phyloP scores from a whole-genome alignment of 2,113 vertebrate genomes.

The Anser cygnoides region DNA sequence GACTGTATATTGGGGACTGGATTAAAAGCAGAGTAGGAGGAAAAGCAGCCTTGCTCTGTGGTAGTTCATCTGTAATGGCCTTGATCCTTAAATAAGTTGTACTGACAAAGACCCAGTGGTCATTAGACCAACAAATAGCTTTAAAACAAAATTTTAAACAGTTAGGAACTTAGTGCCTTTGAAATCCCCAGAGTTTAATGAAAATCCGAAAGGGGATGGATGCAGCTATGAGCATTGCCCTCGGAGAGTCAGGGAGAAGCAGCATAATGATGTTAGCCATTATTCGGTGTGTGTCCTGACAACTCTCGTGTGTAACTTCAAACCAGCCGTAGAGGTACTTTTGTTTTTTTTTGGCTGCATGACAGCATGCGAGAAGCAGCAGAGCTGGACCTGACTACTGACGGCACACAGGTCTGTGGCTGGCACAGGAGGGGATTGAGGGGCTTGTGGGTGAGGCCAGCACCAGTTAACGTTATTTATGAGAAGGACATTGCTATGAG shows the following conservation, averaged over 20 bases:
- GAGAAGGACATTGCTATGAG: background rate
- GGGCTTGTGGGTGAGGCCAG: background rate
- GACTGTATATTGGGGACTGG: background rate
- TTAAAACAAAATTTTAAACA: background rate
- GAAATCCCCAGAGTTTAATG: background rate
- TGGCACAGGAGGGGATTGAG: background rate
- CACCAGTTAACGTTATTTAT: background rate
- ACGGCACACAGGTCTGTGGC: background rate
- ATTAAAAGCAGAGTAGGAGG: background rate
- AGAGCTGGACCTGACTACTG: background rate
- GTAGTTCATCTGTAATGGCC: background rate
- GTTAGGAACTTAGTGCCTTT: background rate
- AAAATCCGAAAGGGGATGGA: background rate
- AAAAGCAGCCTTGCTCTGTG: background rate
- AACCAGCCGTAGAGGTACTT: background rate
- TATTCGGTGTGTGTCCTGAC: background rate
- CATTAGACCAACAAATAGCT: background rate
- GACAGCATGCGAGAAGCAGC: rapidly evolving
- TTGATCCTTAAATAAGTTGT: background rate
- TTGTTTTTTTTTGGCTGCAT: background rate
- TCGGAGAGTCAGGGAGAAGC: background rate
- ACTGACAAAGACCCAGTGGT: background rate
- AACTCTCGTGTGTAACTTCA: background rate
- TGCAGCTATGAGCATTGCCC: background rate
- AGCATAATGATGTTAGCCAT: background rate